A percentile compares a stretch with the other conserved stretches of the same genome.
Evolutionary conservation across 2,797 vertebrate species (phyloP).

Genomic region (Falco naumanni): DNA sequence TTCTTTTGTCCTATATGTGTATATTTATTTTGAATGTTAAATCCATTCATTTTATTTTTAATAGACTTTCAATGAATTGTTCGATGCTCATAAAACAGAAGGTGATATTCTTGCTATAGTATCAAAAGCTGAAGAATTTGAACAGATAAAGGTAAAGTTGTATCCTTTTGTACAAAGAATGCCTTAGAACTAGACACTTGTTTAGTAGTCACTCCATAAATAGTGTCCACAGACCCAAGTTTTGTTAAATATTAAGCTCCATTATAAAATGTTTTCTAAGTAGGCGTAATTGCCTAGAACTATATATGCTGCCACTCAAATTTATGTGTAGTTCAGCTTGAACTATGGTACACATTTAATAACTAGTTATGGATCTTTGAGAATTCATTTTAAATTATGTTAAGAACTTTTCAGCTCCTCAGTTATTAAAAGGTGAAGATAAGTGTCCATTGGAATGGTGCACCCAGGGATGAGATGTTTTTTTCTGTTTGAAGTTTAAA

Average conservation of each 20-base stretch:
- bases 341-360: neutral
- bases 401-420: constrained; percentile 11
- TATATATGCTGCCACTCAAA: neutral
- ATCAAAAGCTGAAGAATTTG: constrained; percentile 98
- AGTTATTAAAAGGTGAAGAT: constrained; percentile 27
- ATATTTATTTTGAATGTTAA: neutral
- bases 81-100: constrained; percentile 94
- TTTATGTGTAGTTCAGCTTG: neutral
- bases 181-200: neutral
- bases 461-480: neutral
- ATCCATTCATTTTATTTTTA: constrained; percentile 39
- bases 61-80: constrained; percentile 96
- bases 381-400: constrained; percentile 35
- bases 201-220: neutral
- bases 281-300: neutral
- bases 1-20: neutral
- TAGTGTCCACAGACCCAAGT: neutral
- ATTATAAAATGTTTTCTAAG: neutral
- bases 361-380: neutral
- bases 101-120: constrained; percentile 93
- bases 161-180: neutral
- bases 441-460: neutral
- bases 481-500: constrained; percentile 30
- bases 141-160: constrained; percentile 94
- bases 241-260: neutral